phyloP scores from a whole-genome alignment of 1,140 invertebrate genomes.

The Maniola jurtina region DNA sequence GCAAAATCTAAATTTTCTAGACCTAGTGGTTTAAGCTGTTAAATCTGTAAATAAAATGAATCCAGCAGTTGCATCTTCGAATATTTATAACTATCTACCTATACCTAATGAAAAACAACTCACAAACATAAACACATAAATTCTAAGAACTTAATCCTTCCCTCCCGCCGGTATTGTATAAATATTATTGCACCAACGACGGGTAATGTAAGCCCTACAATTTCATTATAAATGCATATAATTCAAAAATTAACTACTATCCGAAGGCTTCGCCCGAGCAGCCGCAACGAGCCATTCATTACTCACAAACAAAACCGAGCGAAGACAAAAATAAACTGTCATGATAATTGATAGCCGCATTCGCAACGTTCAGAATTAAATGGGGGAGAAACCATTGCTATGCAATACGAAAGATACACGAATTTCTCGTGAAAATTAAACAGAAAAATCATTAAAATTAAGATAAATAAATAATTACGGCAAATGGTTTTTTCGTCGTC shows the following conservation, averaged over 20 bases:
- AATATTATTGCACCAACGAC: neutral
- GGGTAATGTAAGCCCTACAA: neutral
- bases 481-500: no score
- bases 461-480: no score
- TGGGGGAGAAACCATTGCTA: conserved; percentile 18
- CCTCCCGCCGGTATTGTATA: neutral
- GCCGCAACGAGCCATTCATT: conserved; percentile 25
- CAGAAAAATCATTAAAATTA: no score
- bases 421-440: no score
- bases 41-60: no score
- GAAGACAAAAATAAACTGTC: conserved; percentile 42
- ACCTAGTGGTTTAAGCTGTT: no score
- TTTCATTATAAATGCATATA: conserved; percentile 5
- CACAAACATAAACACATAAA: conserved; percentile 1
- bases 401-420: neutral
- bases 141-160: conserved; percentile 2
- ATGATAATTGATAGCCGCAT: conserved; percentile 63
- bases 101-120: no score
- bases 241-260: conserved; percentile 22
- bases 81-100: no score
- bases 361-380: conserved; percentile 63
- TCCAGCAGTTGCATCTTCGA: no score
- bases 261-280: conserved; percentile 29
- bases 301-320: conserved; percentile 27
- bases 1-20: no score